Evolutionary conservation across 2,888 invertebrate species (phyloP), one percentile per base, ranked within the genome.

Genomic region (Standfussiana lucernea): DNA sequence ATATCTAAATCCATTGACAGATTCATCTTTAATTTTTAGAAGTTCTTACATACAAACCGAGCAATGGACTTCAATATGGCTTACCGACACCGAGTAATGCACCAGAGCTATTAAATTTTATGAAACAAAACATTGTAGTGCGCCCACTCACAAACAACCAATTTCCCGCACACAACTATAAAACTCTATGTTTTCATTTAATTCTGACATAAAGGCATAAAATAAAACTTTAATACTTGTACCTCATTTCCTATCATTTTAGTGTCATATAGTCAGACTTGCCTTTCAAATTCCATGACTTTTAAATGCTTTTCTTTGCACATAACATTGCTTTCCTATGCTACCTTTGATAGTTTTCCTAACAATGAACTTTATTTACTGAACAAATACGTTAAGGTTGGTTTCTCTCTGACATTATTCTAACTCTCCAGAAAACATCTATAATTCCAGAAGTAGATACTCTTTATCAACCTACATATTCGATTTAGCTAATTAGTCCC

Each of bases 151-250:
- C 28, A 15, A 42, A 35, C 11, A 73, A 65, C 15, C 40, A 53
- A 78, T 80, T 72, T 65, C 40, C 72, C 32, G 45, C n/a, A 56
- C 18, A 35, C 3, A 50, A 79, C 71, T 32, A 64, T 79, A 53
- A 79, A 71, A 59, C 32, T n/a, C 61, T 15, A 75, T 67, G 72
- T 68, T 56, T 68, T 73, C 53, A 42, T 72, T 72, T 18, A 47
- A 75, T 47, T 72, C 61, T 61, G 1, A 24, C 72, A 71, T 35
- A 37, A 40, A 50, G 24, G 5, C 56, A 42, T 69, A 42, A 50
- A 78, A 40, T 78, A 35, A 18, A 45, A 21, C 35, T 79, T 79
- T 71, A 50, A 69, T 50, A 47, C 45, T 13, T n/a, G n/a, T 32
- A 8, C 21, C 32, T 64, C 21, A 79, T 62, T 62, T 79, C 50